Evolutionary conservation across 2,113 vertebrate genomes (phyloP).

Genomic region (Gavialis gangeticus): DNA sequence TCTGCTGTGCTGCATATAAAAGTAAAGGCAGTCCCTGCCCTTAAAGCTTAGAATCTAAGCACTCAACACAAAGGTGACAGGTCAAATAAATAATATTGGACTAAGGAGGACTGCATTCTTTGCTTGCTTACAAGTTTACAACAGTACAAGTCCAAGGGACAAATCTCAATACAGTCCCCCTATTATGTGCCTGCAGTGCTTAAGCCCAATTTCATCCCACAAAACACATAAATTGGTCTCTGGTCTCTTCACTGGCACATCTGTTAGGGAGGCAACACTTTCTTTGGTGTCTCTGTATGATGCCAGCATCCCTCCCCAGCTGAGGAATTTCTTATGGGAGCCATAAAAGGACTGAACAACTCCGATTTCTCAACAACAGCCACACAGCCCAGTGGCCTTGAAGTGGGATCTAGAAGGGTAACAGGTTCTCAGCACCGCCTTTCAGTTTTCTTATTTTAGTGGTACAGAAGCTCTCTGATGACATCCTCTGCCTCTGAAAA

Average conservation of each 20-base stretch:
- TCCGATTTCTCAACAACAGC: background rate
- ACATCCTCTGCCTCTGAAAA: too few relatives aligned
- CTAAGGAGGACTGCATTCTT: background rate
- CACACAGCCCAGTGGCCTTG: background rate
- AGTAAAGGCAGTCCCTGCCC: background rate
- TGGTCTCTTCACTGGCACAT: too few relatives aligned
- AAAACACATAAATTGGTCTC: background rate
- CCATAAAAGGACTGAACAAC: background rate
- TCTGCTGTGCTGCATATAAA: background rate
- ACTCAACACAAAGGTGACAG: background rate
- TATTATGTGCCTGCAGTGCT: background rate
- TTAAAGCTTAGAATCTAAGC: background rate
- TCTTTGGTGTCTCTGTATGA: accelerated
- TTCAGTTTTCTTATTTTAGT: background rate
- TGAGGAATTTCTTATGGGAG: background rate
- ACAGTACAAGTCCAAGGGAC: background rate
- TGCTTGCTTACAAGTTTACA: background rate
- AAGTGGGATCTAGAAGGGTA: background rate
- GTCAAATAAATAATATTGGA: background rate
- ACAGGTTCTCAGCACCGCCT: background rate
- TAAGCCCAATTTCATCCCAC: background rate
- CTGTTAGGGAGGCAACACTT: background rate
- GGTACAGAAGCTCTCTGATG: background rate
- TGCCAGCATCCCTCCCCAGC: background rate
- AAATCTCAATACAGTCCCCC: background rate